A percentile compares a stretch with the other conserved stretches of the same genome.
phyloP scores from a whole-genome alignment of 2,888 invertebrate species.

The Yponomeuta evonymella region DNA sequence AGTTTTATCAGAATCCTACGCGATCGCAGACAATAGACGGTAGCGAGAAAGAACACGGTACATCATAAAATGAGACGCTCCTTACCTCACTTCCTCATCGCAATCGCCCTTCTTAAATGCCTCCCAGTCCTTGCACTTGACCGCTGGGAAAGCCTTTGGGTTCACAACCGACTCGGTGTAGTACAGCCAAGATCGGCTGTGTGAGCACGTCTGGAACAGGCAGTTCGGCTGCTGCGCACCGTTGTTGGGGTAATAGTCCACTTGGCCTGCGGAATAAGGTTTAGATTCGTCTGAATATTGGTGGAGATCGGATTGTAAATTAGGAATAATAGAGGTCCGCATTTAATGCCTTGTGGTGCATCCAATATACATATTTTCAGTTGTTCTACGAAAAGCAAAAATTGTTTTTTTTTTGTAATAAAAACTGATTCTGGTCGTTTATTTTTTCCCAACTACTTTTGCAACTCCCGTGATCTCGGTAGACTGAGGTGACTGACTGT shows the following conservation, averaged over 20 bases:
- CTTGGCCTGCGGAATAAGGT: conserved; percentile 45
- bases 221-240: conserved; percentile 59
- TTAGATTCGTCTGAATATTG: background rate
- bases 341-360: background rate
- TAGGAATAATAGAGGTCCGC: background rate
- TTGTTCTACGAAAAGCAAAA: too few relatives aligned
- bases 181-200: conserved; percentile 49
- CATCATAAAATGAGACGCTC: background rate
- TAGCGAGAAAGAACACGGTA: too few relatives aligned
- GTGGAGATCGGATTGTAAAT: background rate
- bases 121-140: conserved; percentile 40
- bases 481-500: too few relatives aligned
- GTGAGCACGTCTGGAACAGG: conserved; percentile 53
- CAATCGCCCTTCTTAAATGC: conserved; percentile 41
- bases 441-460: too few relatives aligned
- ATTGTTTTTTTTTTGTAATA: too few relatives aligned
- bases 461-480: too few relatives aligned
- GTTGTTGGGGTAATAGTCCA: conserved; percentile 58
- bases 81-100: conserved; percentile 35
- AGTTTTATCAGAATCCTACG: too few relatives aligned
- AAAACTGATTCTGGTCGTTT: too few relatives aligned
- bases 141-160: conserved; percentile 37
- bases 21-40: background rate
- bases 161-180: conserved; percentile 43
- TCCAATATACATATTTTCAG: background rate